A percentile compares a stretch with the other conserved stretches of the same genome.
Evolutionary conservation across 2,888 invertebrate species (phyloP).

Genomic region (Caenorhabditis becei): DNA sequence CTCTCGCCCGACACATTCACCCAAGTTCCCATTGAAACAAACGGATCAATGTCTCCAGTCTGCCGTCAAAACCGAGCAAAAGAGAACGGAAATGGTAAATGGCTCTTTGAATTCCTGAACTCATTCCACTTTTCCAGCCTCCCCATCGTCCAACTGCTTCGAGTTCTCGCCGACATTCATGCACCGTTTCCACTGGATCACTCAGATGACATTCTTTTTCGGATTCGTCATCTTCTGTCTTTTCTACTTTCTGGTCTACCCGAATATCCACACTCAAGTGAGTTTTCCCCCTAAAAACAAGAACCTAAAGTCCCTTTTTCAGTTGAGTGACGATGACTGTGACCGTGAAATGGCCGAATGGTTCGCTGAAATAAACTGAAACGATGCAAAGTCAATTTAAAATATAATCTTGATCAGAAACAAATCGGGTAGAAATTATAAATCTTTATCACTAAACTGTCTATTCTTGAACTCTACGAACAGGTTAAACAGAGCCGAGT

Average conservation of each 20-base stretch:
- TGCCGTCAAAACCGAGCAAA: constrained; percentile 51
- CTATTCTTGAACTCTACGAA: too few relatives aligned
- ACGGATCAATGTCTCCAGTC: constrained; percentile 41
- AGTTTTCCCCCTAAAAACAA: background rate
- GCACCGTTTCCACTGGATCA: constrained; percentile 80
- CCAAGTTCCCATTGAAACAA: constrained; percentile 42
- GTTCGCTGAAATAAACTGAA: constrained; percentile 70
- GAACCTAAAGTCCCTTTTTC: constrained; percentile 14
- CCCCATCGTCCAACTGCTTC: constrained; percentile 44
- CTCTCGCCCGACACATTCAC: constrained; percentile 41
- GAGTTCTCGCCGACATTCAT: constrained; percentile 74
- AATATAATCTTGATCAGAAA: background rate
- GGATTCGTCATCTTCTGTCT: constrained; percentile 79
- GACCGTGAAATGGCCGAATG: constrained; percentile 70
- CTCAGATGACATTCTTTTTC: constrained; percentile 80
- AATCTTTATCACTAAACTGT: background rate
- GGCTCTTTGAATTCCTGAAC: too few relatives aligned
- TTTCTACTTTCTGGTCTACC: constrained; percentile 81
- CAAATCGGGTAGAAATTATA: background rate
- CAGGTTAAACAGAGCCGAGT: background rate
- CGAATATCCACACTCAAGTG: constrained; percentile 74
- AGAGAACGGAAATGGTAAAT: constrained; percentile 30
- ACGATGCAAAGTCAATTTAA: background rate
- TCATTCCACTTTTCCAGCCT: constrained; percentile 31
- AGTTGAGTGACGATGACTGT: constrained; percentile 69